Evolutionary conservation across 2,888 invertebrate genomes (phyloP), one percentile per base, ranked within the genome.

Genomic region (Cristatella mucedo): DNA sequence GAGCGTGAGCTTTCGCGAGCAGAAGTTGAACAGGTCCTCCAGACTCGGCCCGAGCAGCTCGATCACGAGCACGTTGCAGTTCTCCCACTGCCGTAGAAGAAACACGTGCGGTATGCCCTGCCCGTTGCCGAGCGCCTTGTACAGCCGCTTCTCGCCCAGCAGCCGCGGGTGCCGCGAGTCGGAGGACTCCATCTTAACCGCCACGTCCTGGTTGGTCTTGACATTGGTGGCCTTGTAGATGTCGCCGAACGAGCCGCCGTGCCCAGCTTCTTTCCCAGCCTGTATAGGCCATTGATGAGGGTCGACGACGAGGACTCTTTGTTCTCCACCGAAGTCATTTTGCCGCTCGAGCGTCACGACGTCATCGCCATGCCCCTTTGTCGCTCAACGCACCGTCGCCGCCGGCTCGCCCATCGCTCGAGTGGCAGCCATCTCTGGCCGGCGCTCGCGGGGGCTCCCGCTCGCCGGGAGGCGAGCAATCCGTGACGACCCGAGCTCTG

Each of bases 1-100:
- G 73, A 91, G 85, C 53, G 93, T 91, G 72, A 95, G 95, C 63
- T 87, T 81, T 50, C 95, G 80, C 47, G 85, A 82, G 70, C 95
- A 97, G 72, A 93, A 95, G 69, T 91, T 93, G 73, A 95, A 97
- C 38, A 95, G 76, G 69, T 97, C 95, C 72, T 97, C 95, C 40
- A 97, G 74, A 39, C 89, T 91, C 2, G 95, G 95, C 33, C 95
- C 95, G 51, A 97, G 72, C 40, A 97, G 75, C 70, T 97, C 95
- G 91, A 95, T 93, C 52, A 97, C 93, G 57, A 95, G 76, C 49
- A 93, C 86, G 69, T 93, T 93, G 73, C 87, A 87, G 55, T 89
- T 87, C 70, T 95, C 91, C 69, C 93, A 91, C 31, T 46, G 46
- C 7, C 50, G 49, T 38, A 43, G 50, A 44, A 47, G 67, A 41